These are phyloP conservation scores for Cosmopolites sordidus DNA, from an alignment of 2,888 invertebrate genomes.

Conservation along the genomic window DNA sequence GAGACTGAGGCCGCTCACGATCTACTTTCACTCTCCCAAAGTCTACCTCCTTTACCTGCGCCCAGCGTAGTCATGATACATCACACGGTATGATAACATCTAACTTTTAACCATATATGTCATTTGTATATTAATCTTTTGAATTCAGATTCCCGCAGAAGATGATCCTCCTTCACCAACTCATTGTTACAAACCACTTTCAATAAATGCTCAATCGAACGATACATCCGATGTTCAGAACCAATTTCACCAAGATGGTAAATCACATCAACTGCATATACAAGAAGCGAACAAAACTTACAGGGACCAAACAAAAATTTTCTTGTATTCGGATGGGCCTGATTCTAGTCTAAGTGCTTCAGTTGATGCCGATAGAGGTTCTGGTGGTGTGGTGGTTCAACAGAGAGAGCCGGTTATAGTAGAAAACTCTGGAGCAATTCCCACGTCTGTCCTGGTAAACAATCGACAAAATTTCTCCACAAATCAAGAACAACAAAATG, in stretches of 20 bases:
- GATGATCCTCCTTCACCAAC: slow-evolving; percentile 42
- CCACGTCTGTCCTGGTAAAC: slow-evolving; percentile 17
- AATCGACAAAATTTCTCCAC: slow-evolving; percentile 10
- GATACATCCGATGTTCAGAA: background rate
- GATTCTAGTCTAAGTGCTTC: background rate
- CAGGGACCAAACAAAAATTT: background rate
- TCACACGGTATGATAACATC: slow-evolving; percentile 47
- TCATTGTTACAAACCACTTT: slow-evolving; percentile 33
- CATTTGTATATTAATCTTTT: background rate
- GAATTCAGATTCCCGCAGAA: slow-evolving; percentile 36
- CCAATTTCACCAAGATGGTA: background rate
- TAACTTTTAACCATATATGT: background rate
- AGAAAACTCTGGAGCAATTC: slow-evolving; percentile 11
- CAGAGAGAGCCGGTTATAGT: slow-evolving; percentile 21
- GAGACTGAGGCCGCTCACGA: slow-evolving; percentile 89
- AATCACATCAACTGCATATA: no score
- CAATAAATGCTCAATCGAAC: background rate
- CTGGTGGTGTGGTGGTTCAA: slow-evolving; percentile 6
- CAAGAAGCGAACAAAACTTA: background rate
- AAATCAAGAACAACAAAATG: slow-evolving; percentile 11
- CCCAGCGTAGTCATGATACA: slow-evolving; percentile 65
- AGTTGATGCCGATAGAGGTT: background rate
- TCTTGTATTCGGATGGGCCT: background rate
- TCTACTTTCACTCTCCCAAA: slow-evolving; percentile 69
- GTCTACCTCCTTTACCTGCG: slow-evolving; percentile 69